A percentile compares a stretch with the other conserved stretches of the same genome.
Conservation (phyloP, 2,797 vertebrate genomes). For the Pipistrellus pipistrellus region DNA sequence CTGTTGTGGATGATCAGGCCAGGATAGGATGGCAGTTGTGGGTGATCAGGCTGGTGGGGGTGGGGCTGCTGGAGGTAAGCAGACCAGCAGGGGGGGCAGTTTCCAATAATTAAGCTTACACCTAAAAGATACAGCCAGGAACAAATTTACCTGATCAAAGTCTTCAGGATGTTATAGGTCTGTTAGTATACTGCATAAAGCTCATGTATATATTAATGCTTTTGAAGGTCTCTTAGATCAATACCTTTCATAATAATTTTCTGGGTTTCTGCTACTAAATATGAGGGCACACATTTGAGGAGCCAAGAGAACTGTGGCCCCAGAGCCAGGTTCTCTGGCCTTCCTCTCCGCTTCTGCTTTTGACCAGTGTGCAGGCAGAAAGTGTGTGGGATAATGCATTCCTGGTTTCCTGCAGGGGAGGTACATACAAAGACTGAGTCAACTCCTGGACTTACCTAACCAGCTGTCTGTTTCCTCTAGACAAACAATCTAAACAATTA, state of each 20-base stretch:
- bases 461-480: constrained; percentile 58
- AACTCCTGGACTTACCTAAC: constrained; percentile 49
- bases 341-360: not conserved
- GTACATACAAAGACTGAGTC: constrained; percentile 58
- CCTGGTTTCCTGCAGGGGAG: not conserved
- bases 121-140: not conserved
- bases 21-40: too few species aligned
- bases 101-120: not conserved
- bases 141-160: not conserved
- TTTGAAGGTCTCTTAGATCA: not conserved
- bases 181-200: not conserved
- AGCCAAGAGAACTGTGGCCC: not conserved
- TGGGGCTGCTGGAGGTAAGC: too few species aligned
- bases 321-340: not conserved
- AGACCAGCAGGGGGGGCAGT: too few species aligned
- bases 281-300: not conserved
- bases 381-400: not conserved
- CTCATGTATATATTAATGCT: not conserved
- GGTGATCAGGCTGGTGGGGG: too few species aligned
- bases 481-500: constrained; percentile 68
- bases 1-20: too few species aligned
- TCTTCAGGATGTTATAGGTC: not conserved
- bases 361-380: not conserved
- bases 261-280: not conserved
- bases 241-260: not conserved